These are phyloP conservation scores for Ailuropoda melanoleuca DNA, from an alignment of 2,113 vertebrate species.

Conservation along the genomic window DNA sequence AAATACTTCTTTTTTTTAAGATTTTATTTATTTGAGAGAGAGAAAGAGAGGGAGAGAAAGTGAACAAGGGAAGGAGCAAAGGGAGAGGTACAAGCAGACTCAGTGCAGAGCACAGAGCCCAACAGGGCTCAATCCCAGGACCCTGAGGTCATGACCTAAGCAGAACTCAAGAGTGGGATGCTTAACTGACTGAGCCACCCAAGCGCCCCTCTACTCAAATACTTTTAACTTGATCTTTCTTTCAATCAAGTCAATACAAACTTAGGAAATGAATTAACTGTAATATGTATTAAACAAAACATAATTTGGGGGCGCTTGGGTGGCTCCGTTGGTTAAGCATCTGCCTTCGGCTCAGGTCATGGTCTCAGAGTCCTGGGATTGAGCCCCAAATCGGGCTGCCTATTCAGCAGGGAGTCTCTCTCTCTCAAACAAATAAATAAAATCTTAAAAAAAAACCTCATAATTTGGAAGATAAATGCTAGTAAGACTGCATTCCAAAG, in stretches of 20 bases:
- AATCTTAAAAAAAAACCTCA: neutral
- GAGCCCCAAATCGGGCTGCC: neutral
- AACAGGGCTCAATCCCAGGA: neutral
- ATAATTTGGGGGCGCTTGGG: neutral
- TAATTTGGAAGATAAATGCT: neutral
- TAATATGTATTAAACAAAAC: slow-evolving; percentile 2
- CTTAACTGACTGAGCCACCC: neutral
- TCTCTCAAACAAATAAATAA: neutral
- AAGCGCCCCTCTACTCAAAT: neutral
- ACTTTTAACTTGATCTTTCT: neutral
- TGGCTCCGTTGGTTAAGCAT: neutral
- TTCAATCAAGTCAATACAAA: neutral
- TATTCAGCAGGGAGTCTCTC: neutral
- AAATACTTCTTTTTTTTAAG: neutral
- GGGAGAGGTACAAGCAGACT: neutral
- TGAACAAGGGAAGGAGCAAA: neutral
- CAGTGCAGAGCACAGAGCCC: neutral
- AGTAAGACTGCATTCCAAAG: neutral
- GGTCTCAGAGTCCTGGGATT: neutral
- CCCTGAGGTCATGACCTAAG: neutral
- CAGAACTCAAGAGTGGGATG: neutral
- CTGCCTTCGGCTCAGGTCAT: neutral
- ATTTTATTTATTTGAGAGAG: neutral
- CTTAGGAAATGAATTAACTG: slow-evolving; percentile 31
- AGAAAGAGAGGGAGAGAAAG: neutral